Percentiles rank a stretch among this genome's conserved stretches.
phyloP scores from a whole-genome alignment of 2,797 vertebrate genomes.

The Triplophysa yarkandensis region DNA sequence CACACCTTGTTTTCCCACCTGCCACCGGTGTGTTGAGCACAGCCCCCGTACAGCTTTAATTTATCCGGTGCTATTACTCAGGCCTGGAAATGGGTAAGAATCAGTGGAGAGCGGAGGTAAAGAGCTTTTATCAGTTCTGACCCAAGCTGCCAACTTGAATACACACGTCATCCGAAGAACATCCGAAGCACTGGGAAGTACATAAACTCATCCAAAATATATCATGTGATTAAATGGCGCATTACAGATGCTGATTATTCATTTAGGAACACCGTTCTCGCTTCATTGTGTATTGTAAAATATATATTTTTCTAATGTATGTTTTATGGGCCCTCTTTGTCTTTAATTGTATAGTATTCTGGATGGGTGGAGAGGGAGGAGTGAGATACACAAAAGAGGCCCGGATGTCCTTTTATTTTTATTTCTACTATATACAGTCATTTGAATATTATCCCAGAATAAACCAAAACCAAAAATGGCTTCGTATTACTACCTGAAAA shows the following conservation, averaged over 20 bases:
- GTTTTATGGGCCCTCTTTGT: no score
- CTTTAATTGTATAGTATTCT: no score
- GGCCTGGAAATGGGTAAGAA: constrained; percentile 21
- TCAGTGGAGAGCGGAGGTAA: constrained; percentile 11
- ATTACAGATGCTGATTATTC: background rate
- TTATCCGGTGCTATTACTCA: constrained; percentile 15
- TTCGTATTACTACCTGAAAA: background rate
- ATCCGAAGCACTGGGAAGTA: background rate
- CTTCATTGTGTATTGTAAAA: background rate
- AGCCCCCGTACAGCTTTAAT: constrained; percentile 31
- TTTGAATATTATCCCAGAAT: background rate
- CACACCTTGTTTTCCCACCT: background rate
- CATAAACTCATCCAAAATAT: constrained; percentile 2
- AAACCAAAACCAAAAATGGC: background rate
- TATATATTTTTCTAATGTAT: no score
- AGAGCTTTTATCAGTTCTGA: constrained; percentile 28
- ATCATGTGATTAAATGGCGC: background rate
- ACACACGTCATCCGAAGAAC: background rate
- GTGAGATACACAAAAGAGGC: no score
- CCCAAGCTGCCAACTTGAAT: background rate
- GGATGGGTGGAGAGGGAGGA: no score
- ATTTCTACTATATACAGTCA: background rate
- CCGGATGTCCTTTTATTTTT: no score
- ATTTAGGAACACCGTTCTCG: background rate
- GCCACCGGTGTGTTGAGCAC: constrained; percentile 4